These are phyloP conservation scores for Ditula angustiorana DNA, from an alignment of 2,888 invertebrate genomes.

Conservation along the genomic window DNA sequence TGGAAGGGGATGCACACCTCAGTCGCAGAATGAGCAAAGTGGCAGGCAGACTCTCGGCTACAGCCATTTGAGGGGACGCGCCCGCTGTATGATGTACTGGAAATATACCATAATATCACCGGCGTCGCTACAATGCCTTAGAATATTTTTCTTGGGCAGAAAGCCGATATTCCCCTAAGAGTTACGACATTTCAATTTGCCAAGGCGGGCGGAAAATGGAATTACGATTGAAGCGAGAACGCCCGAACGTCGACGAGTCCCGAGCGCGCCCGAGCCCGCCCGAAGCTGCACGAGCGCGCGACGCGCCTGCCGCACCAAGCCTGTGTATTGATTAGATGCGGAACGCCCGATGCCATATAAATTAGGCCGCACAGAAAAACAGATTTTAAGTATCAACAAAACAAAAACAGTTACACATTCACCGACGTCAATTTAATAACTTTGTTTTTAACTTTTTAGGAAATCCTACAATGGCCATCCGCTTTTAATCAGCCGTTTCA, in stretches of 20 bases:
- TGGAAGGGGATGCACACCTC: conserved; percentile 59
- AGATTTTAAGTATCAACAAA: conserved; percentile 60
- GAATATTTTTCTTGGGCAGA: conserved; percentile 85
- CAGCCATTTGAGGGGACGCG: conserved; percentile 72
- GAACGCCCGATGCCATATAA: conserved; percentile 84
- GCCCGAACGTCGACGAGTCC: conserved; percentile 68
- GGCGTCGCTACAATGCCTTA: conserved; percentile 82
- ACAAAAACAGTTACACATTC: conserved; percentile 33
- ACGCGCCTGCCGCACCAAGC: conserved; percentile 75
- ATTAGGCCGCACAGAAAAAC: conserved; percentile 83
- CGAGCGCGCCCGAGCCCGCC: conserved; percentile 56
- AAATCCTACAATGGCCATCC: too few species aligned
- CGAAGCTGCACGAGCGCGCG: conserved; percentile 66
- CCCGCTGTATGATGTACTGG: conserved; percentile 78
- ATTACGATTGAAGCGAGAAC: conserved; percentile 85
- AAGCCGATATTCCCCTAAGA: conserved; percentile 86
- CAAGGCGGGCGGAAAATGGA: conserved; percentile 86
- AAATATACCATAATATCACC: conserved; percentile 82
- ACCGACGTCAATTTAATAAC: not conserved
- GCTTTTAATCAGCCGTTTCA: not conserved
- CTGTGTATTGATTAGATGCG: conserved; percentile 86
- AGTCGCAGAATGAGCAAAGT: conserved; percentile 61
- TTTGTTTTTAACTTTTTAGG: not conserved
- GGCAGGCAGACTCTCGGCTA: conserved; percentile 73
- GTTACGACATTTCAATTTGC: conserved; percentile 87